Conservation (phyloP, 2,888 invertebrate species). For the Conops quadrifasciatus region DNA sequence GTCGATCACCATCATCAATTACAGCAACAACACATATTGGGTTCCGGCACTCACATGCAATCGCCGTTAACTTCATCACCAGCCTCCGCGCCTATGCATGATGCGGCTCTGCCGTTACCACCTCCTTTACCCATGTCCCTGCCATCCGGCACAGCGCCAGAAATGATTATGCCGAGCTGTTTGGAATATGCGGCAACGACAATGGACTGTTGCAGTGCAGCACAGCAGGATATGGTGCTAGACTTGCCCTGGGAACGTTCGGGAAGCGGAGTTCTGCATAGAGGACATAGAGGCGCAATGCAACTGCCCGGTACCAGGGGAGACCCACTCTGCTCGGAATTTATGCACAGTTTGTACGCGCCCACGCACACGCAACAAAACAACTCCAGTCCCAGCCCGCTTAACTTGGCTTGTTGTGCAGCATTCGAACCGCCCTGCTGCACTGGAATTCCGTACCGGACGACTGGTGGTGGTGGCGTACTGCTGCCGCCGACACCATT, state of each 20-base stretch:
- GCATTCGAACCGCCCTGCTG: slow-evolving; percentile 40
- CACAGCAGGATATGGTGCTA: slow-evolving; percentile 29
- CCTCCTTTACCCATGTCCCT: slow-evolving; percentile 32
- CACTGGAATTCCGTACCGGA: slow-evolving; percentile 21
- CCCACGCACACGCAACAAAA: not conserved
- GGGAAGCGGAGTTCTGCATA: not conserved
- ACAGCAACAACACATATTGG: slow-evolving; percentile 42
- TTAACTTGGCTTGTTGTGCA: slow-evolving; percentile 16
- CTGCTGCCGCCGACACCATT: slow-evolving; percentile 26
- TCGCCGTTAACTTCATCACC: slow-evolving; percentile 26
- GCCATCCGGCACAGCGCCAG: not conserved
- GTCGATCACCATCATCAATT: slow-evolving; percentile 48
- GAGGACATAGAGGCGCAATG: not conserved
- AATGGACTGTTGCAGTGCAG: slow-evolving; percentile 30
- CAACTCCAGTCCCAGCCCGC: slow-evolving; percentile 1
- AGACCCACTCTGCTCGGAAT: not conserved
- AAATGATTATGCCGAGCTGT: slow-evolving; percentile 28
- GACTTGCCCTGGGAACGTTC: slow-evolving; percentile 35
- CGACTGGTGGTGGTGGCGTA: not conserved
- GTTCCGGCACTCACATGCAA: slow-evolving; percentile 3
- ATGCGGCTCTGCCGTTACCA: slow-evolving; percentile 33
- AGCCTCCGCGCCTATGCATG: slow-evolving; percentile 31
- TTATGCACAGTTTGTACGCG: slow-evolving; percentile 8
- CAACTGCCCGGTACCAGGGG: slow-evolving; percentile 5
- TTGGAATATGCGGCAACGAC: slow-evolving; percentile 33